Evolutionary conservation across 2,113 vertebrate species (phyloP), one percentile per base, ranked within the genome.

Genomic region (Chinchilla lanigera): DNA sequence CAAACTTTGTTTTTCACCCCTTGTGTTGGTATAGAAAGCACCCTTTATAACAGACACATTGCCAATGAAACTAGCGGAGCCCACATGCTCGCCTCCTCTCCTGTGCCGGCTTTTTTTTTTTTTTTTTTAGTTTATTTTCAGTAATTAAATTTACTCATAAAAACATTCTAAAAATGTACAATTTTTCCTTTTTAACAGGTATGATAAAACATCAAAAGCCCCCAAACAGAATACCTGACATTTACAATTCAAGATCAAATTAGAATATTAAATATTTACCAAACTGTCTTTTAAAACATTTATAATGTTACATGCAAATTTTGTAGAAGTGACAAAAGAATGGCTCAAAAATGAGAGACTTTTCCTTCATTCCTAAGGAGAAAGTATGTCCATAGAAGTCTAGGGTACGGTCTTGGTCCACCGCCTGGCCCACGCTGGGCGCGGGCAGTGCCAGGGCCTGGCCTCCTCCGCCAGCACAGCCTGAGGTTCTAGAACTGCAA

Each of bases 121-220:
- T 50, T 50, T 50, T 9, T 50, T 9, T 98, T 98, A n/a, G n/a
- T 99, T 99, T 99, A 99, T 99, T 99, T 98, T 98, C 98, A 98
- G 98, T 99, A 99, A 99, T 99, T 99, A 99, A 99, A 99, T 99
- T 99, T 98, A 99, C 98, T 99, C 98, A 99, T 99, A 99, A 99
- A 99, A 99, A 99, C 99, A 98, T 99, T 99, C 98, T 99, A 99
- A 99, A 99, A 99, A 99, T 99, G 98, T 99, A 99, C 99, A 99
- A 98, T 99, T 99, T 99, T 98, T 98, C 98, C 98, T 98, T 98
- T 98, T 98, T 98, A 99, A 99, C 98, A 99, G 99, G 99, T 98
- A 99, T 99, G 99, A 99, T 99, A 99, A 99, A 99, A 99, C 98
- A 99, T 99, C 99, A 99, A 99, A 99, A 99, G 98, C 98, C 98